Base-by-base conservation (phyloP, 2,113 vertebrate genomes). In the Terrapene triunguis region DNA sequence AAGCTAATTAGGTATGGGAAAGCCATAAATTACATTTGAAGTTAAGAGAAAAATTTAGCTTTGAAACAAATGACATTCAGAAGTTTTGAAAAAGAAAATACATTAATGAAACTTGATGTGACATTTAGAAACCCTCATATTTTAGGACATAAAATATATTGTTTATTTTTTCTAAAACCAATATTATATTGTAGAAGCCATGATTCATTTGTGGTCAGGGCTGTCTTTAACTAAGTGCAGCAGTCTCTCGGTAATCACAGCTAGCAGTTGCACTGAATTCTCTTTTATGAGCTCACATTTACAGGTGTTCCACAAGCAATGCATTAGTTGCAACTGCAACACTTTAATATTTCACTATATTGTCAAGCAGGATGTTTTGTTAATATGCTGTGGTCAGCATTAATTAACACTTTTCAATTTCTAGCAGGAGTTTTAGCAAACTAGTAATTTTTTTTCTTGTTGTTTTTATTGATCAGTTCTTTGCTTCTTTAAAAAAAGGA, bases 1-100 rank as follows among this genome's bases (percentile, higher is more conserved):
- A 84, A 98, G 94, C 95, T 98, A 98, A 98, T 98, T 98, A 98
- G 82, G 59, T 86, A 87, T 92, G 85, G 84, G 87, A 95, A 97
- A 96, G 76, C 29, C 80, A 96, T 97, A 96, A 96, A 98, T 97
- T 97, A 96, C 55, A 93, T 84, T 89, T 90, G 47, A 82, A 80
- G 42, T 69, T 90, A 54, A 92, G 81, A 89, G 47, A 69, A 8
- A 91, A 92, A 78, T 79, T 78, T 90, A 10, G 17, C 87, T 97
- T 95, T 94, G 86, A 93, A 96, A 84, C 53, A 94, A 91, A 97
- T 85, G 2, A 35, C 88, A 84, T 89, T 87, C 35, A 90, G 35
- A 90, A 92, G 16, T 57, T 54, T 92, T 51, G 24, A 17, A 80
- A 87, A 96, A 94, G 57, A 53, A 83, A 90, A 42, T 89, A 14